These are phyloP conservation scores for Phragmatobia fuliginosa DNA, from an alignment of 2,888 invertebrate species.

Conservation along the genomic window DNA sequence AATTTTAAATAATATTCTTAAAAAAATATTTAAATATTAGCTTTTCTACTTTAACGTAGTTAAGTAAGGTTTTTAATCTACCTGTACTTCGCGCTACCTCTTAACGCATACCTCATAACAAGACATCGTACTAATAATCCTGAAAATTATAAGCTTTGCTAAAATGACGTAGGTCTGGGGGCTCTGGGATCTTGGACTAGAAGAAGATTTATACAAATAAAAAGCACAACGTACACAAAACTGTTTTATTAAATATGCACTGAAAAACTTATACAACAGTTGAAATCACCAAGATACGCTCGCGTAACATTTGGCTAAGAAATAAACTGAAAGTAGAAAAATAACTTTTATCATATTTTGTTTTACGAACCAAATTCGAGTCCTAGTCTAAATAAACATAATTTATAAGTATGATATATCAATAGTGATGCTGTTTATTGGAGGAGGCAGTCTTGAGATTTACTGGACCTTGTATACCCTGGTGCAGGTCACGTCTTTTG, in stretches of 20 bases:
- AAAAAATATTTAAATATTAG: too few species aligned
- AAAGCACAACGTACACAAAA: constrained; percentile 48
- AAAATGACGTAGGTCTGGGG: too few species aligned
- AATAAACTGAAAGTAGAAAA: constrained; percentile 69
- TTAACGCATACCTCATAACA: too few species aligned
- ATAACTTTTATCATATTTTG: constrained; percentile 57
- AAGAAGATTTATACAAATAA: constrained; percentile 15
- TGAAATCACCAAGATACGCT: constrained; percentile 55
- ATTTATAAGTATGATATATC: constrained; percentile 59
- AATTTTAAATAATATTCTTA: too few species aligned
- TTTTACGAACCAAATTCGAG: constrained; percentile 55
- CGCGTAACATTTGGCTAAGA: constrained; percentile 63
- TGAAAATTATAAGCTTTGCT: too few species aligned
- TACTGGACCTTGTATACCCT: constrained; percentile 90
- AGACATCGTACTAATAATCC: too few species aligned
- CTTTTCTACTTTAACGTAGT: too few species aligned
- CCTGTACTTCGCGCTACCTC: too few species aligned
- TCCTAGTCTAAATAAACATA: constrained; percentile 70
- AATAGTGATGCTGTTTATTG: constrained; percentile 70
- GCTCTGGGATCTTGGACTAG: too few species aligned
- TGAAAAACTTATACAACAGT: constrained; percentile 81
- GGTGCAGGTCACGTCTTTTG: constrained; percentile 91
- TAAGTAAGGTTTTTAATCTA: too few species aligned
- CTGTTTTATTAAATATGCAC: constrained; percentile 77
- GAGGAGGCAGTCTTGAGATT: constrained; percentile 74